A percentile compares a stretch with the other conserved stretches of the same genome.
phyloP scores from a whole-genome alignment of 2,797 vertebrate species.

The Coranthus polyacanthus region DNA sequence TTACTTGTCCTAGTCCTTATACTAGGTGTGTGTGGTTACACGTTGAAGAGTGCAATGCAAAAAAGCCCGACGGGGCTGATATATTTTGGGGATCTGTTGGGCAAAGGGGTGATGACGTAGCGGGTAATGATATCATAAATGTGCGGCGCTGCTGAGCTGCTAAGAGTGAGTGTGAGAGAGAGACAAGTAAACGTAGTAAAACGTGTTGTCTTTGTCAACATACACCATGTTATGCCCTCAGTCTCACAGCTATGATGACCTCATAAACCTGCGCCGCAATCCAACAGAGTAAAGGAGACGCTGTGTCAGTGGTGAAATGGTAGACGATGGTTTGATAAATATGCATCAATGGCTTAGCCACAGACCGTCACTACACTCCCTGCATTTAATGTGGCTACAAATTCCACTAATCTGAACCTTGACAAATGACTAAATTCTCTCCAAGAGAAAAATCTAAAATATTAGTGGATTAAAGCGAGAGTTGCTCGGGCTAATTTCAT shows the following conservation, averaged over 20 bases:
- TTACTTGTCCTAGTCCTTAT: slow-evolving; percentile 71
- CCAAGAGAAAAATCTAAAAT: not conserved
- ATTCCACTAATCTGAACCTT: slow-evolving; percentile 47
- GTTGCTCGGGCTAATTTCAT: not conserved
- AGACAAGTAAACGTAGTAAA: slow-evolving; percentile 20
- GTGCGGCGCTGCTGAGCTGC: slow-evolving; percentile 45
- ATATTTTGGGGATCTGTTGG: slow-evolving; percentile 59
- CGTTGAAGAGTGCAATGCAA: slow-evolving; percentile 37
- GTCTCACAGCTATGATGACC: slow-evolving; percentile 58
- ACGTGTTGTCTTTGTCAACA: slow-evolving; percentile 9
- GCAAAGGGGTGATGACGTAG: slow-evolving; percentile 55
- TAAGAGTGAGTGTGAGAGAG: slow-evolving; percentile 20
- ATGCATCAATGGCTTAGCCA: slow-evolving; percentile 55
- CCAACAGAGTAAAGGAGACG: slow-evolving; percentile 25
- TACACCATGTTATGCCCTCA: slow-evolving; percentile 30
- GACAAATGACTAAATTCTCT: slow-evolving; percentile 34
- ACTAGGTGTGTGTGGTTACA: slow-evolving; percentile 73
- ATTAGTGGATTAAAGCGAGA: slow-evolving; percentile 14
- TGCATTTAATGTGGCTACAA: slow-evolving; percentile 39
- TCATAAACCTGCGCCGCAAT: slow-evolving; percentile 64
- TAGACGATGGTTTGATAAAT: slow-evolving; percentile 66
- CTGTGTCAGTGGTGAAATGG: slow-evolving; percentile 57
- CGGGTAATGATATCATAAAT: slow-evolving; percentile 72
- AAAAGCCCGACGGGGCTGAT: slow-evolving; percentile 45
- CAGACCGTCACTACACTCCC: slow-evolving; percentile 55